Conservation (phyloP, 2,888 invertebrate species). For the Pristionchus mayeri region DNA sequence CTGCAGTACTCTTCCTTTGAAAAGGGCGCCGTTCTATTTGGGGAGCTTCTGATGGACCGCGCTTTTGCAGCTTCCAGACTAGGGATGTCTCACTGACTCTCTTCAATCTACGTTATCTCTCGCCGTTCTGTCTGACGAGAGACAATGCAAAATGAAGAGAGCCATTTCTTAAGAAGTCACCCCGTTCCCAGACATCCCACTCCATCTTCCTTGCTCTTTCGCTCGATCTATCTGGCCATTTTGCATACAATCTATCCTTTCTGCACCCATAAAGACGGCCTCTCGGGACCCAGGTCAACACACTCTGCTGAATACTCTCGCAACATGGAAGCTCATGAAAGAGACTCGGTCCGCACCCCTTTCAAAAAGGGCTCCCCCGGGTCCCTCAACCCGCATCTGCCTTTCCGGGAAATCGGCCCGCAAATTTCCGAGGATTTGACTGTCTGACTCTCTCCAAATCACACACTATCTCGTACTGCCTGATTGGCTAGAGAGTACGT, state of each 20-base stretch:
- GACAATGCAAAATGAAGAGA: too few relatives aligned
- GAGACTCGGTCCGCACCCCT: too few relatives aligned
- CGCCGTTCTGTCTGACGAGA: too few relatives aligned
- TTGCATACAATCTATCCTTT: background rate
- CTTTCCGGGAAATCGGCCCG: background rate
- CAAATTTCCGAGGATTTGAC: too few relatives aligned
- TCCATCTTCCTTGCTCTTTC: background rate
- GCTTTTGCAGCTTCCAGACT: too few relatives aligned
- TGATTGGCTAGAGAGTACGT: too few relatives aligned
- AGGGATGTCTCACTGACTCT: too few relatives aligned
- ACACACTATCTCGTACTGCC: background rate
- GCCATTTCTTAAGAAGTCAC: too few relatives aligned
- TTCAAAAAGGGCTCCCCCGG: slow-evolving; percentile 21
- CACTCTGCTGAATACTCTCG: too few relatives aligned
- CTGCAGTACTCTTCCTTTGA: background rate
- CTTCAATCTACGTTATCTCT: too few relatives aligned
- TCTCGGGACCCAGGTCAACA: background rate
- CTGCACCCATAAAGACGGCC: background rate
- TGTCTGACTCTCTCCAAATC: background rate
- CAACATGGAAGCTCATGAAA: background rate
- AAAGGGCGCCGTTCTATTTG: background rate
- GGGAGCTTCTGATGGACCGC: too few relatives aligned
- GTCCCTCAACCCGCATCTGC: background rate
- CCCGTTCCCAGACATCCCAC: background rate
- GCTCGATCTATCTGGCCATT: background rate